Evolutionary conservation across 2,888 invertebrate genomes (phyloP), one percentile per base, ranked within the genome.

Genomic region (Dendrolimus houi): DNA sequence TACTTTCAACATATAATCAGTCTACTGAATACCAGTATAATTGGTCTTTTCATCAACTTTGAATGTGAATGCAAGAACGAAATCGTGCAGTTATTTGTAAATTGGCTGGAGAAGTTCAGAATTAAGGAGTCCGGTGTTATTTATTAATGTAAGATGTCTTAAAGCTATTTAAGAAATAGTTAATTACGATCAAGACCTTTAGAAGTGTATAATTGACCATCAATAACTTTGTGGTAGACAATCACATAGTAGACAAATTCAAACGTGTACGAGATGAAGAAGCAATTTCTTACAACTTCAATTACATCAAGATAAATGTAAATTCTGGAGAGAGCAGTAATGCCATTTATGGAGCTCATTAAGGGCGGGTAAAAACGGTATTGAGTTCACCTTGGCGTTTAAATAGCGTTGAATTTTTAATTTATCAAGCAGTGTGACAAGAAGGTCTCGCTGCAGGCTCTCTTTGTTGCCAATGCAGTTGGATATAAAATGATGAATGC

Each of bases 261-360:
- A 41, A 41, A n/a, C n/a, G 9, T 58, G 58, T 57, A 63, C 58
- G 60, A 61, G 60, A 63, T 64, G 70, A 74, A 71, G 67, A 69
- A 70, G 74, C 66, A 67, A 72, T 72, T 69, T 71, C 67, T 68
- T 68, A 69, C 66, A 65, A 66, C 60, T 60, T 67, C 69, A 74
- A 75, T 76, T 72, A 72, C 72, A 52, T 29, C 29, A 75, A 67
- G 71, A 78, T 82, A 80, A 78, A 84, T 85, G 82, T 77, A 85
- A 77, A 85, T 84, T 82, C 85, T 83, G 85, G 81, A 84, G 77
- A 80, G 78, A 69, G 70, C 73, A 65, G 63, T 58, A 65, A 60
- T 59, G 58, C 87, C 86, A 62, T 82, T 73, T 85, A 85, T 74
- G 89, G 88, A 66, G 79, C 79, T 89, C 86, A 87, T 89, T 88